These are phyloP conservation scores for Mythimna ferrago DNA, from an alignment of 2,888 invertebrate species.

Conservation along the genomic window DNA sequence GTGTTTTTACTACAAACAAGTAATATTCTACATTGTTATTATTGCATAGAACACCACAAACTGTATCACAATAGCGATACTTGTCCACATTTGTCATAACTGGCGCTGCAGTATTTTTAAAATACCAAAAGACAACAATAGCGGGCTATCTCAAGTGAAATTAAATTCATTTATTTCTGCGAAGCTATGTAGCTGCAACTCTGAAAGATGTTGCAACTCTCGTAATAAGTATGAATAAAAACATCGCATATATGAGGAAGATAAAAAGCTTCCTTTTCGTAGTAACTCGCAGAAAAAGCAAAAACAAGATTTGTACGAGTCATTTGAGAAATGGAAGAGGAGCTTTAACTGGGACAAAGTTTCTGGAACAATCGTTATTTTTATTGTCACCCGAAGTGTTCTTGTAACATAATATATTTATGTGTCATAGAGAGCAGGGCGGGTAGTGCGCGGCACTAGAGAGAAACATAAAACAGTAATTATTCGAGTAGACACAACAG, in stretches of 20 bases:
- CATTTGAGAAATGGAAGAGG: constrained; percentile 48
- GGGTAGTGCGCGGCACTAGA: not conserved
- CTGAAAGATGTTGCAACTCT: constrained; percentile 21
- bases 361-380: constrained; percentile 52
- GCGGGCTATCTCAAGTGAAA: constrained; percentile 22
- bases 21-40: constrained; percentile 42
- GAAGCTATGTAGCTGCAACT: constrained; percentile 13
- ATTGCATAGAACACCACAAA: constrained; percentile 26
- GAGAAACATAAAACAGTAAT: constrained; percentile 24
- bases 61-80: constrained; percentile 3
- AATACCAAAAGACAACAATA: constrained; percentile 34
- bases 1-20: constrained; percentile 47
- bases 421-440: constrained; percentile 9
- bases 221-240: constrained; percentile 32
- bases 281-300: constrained; percentile 26
- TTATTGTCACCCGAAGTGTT: constrained; percentile 48
- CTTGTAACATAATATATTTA: constrained; percentile 38
- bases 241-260: constrained; percentile 34
- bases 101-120: constrained; percentile 27
- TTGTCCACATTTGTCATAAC: constrained; percentile 18
- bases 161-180: constrained; percentile 23
- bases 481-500: constrained; percentile 14
- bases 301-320: constrained; percentile 53
- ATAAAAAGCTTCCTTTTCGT: constrained; percentile 35
- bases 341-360: constrained; percentile 50